Conservation (phyloP, 2,797 vertebrate genomes). For the Mallotus villosus region DNA sequence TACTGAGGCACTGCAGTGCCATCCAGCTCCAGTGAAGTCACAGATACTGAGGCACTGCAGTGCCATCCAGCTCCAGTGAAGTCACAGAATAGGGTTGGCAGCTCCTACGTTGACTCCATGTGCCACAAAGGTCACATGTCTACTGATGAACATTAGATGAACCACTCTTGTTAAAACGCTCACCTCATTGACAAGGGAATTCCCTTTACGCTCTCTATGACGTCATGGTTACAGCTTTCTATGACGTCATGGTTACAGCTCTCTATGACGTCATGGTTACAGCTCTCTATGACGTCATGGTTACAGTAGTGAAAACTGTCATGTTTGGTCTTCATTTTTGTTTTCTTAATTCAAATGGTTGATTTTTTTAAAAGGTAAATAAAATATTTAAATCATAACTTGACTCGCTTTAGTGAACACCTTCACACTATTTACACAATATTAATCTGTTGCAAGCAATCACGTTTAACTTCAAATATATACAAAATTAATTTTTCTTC, state of each 20-base stretch:
- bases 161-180: slow-evolving; percentile 58
- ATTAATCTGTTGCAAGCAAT: neutral
- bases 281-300: slow-evolving; percentile 56
- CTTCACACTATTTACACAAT: neutral
- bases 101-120: slow-evolving; percentile 33
- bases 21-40: too few relatives aligned
- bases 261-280: slow-evolving; percentile 57
- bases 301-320: slow-evolving; percentile 54
- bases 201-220: slow-evolving; percentile 58
- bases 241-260: slow-evolving; percentile 56
- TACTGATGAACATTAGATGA: slow-evolving; percentile 69
- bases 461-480: neutral
- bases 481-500: neutral
- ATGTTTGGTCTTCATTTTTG: slow-evolving; percentile 67
- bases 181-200: slow-evolving; percentile 62
- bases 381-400: slow-evolving; percentile 74
- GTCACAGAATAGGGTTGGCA: slow-evolving; percentile 17
- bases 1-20: too few relatives aligned
- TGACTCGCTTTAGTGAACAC: too few relatives aligned
- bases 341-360: slow-evolving; percentile 72
- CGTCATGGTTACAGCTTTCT: slow-evolving; percentile 56
- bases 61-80: slow-evolving; percentile 18
- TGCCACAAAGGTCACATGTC: slow-evolving; percentile 59
- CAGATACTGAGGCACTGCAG: slow-evolving; percentile 49
- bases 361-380: slow-evolving; percentile 70